These are phyloP conservation scores for Vulpes ferrilata DNA, from an alignment of 2,113 vertebrate genomes.

Conservation along the genomic window DNA sequence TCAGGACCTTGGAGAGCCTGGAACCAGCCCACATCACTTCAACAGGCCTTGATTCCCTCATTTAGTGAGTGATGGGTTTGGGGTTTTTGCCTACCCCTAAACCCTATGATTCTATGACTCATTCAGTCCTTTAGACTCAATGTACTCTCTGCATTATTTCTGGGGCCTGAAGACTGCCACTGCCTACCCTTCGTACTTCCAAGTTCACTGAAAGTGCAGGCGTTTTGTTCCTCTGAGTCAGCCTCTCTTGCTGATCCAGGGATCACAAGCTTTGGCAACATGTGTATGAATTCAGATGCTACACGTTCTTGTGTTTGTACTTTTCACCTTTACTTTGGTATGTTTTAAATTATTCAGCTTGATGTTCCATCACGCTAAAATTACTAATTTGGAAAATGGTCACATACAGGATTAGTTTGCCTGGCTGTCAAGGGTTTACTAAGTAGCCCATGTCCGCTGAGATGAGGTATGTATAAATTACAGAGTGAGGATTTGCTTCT, in stretches of 20 bases:
- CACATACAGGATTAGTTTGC: conserved; percentile 74
- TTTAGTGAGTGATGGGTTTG: not conserved
- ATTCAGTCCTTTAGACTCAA: not conserved
- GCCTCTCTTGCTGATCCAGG: not conserved
- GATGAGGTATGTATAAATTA: conserved; percentile 79
- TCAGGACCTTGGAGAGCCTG: not conserved
- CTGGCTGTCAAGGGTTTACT: conserved; percentile 74
- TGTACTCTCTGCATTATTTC: not conserved
- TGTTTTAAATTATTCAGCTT: conserved; percentile 75
- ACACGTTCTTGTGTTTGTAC: conserved; percentile 58
- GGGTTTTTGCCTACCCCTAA: not conserved
- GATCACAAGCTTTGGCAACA: conserved; percentile 58
- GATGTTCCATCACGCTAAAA: conserved; percentile 68
- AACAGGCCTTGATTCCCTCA: not conserved
- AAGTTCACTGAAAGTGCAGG: not conserved
- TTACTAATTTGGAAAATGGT: conserved; percentile 71
- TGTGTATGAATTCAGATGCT: conserved; percentile 45
- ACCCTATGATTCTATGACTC: not conserved
- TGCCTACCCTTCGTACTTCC: not conserved
- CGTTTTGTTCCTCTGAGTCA: conserved; percentile 1
- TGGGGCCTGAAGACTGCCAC: not conserved
- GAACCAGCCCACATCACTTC: not conserved
- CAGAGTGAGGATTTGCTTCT: conserved; percentile 71
- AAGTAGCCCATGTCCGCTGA: conserved; percentile 66
- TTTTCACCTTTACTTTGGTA: conserved; percentile 67